Conservation (phyloP, 1,140 invertebrate genomes). For the Drosophila pseudoobscura region DNA sequence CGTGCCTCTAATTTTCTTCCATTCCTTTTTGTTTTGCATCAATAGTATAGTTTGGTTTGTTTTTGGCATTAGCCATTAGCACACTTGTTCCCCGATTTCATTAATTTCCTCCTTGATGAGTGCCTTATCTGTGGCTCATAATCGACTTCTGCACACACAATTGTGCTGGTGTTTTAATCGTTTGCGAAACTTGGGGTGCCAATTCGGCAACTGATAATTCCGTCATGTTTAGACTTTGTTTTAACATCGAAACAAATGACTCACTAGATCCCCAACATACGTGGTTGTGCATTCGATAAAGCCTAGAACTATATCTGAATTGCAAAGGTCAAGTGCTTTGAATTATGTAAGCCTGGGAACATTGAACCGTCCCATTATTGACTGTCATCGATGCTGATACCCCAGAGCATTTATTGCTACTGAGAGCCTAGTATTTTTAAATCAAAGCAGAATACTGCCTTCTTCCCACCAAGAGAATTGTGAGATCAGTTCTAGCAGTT, state of each 20-base stretch:
- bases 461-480: slow-evolving; percentile 6
- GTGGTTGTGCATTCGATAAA: background rate
- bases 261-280: slow-evolving; percentile 10
- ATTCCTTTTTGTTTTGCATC: slow-evolving; percentile 21
- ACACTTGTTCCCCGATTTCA: slow-evolving; percentile 1
- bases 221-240: slow-evolving; percentile 36
- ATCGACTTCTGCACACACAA: slow-evolving; percentile 15
- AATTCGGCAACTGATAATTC: slow-evolving; percentile 25
- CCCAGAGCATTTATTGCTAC: too few species aligned
- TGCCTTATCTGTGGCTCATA: slow-evolving; percentile 17
- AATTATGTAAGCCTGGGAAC: background rate
- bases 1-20: slow-evolving; percentile 36
- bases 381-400: too few species aligned
- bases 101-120: slow-evolving; percentile 5
- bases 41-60: slow-evolving; percentile 1
- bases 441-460: background rate
- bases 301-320: background rate
- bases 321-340: slow-evolving; percentile 19
- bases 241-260: slow-evolving; percentile 9
- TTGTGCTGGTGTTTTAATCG: slow-evolving; percentile 11
- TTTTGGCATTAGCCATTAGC: background rate
- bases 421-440: background rate
- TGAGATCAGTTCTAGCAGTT: slow-evolving; percentile 14
- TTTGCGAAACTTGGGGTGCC: background rate
- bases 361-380: too few species aligned